phyloP scores from a whole-genome alignment of 2,113 vertebrate genomes.

The Rhinolophus ferrumequinum region DNA sequence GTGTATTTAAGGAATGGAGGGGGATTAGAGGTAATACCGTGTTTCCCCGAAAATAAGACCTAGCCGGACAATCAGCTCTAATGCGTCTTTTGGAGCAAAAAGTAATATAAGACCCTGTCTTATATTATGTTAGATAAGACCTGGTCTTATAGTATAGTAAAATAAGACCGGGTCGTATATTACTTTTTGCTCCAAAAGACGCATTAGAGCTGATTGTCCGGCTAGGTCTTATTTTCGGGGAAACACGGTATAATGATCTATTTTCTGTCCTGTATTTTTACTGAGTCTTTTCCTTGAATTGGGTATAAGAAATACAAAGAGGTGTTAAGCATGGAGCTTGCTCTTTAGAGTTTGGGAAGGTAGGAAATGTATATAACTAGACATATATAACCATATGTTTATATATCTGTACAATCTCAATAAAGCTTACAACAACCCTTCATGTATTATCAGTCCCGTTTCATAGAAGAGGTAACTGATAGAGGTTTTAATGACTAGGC shows the following conservation, averaged over 20 bases:
- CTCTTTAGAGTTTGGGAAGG: background rate
- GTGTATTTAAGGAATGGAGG: background rate
- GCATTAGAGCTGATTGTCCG: no score
- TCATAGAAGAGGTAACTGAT: background rate
- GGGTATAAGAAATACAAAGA: background rate
- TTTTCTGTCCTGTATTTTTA: background rate
- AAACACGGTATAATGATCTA: background rate
- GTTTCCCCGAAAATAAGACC: no score
- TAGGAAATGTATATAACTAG: background rate
- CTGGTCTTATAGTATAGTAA: no score
- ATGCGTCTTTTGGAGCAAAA: no score
- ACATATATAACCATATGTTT: background rate
- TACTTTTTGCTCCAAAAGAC: no score
- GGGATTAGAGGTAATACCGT: background rate
- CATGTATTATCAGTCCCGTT: background rate
- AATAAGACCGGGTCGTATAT: no score
- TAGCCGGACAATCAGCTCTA: no score
- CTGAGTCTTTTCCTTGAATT: background rate
- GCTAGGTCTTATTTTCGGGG: no score
- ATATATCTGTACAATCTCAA: background rate
- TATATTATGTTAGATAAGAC: no score
- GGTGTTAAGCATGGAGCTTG: background rate
- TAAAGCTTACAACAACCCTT: background rate
- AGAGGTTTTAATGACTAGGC: background rate
- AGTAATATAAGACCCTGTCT: no score